A percentile compares a stretch with the other conserved stretches of the same genome.
Evolutionary conservation across 1,140 invertebrate genomes (phyloP).

Genomic region (Hyles euphorbiae): DNA sequence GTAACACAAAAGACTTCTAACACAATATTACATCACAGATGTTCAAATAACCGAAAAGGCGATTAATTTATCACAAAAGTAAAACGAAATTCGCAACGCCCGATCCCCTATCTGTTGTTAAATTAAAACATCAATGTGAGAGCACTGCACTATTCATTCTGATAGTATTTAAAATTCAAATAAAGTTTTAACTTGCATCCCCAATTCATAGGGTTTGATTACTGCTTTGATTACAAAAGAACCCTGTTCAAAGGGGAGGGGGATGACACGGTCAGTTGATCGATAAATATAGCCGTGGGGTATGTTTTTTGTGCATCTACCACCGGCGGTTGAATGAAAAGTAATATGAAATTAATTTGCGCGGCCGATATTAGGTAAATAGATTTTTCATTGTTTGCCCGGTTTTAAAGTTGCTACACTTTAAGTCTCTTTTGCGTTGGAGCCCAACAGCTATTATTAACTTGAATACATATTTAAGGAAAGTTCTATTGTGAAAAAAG

Average conservation of each 20-base stretch:
- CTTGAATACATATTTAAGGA: too few species aligned
- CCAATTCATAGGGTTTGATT: conserved; percentile 60
- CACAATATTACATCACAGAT: conserved; percentile 4
- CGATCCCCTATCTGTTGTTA: conserved; percentile 26
- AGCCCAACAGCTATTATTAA: too few species aligned
- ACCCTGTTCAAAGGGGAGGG: conserved; percentile 30
- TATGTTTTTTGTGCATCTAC: conserved; percentile 16
- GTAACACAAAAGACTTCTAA: too few species aligned
- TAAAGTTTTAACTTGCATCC: conserved; percentile 49
- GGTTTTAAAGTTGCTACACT: too few species aligned
- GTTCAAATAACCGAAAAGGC: neutral
- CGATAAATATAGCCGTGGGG: conserved; percentile 45
- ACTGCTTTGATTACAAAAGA: conserved; percentile 63
- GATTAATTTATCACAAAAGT: neutral
- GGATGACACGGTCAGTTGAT: conserved; percentile 50
- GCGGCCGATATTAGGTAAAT: too few species aligned
- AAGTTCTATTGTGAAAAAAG: too few species aligned
- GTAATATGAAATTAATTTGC: too few species aligned
- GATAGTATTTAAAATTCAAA: conserved; percentile 55
- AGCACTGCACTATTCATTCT: conserved; percentile 18
- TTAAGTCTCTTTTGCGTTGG: too few species aligned
- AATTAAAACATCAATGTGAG: conserved; percentile 39
- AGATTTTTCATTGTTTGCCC: too few species aligned
- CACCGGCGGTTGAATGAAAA: neutral
- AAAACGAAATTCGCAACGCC: conserved; percentile 11